Percentiles rank a stretch among this genome's conserved stretches.
These are phyloP conservation scores for Macrophya annulata DNA, from an alignment of 2,888 invertebrate genomes.

Conservation along the genomic window DNA sequence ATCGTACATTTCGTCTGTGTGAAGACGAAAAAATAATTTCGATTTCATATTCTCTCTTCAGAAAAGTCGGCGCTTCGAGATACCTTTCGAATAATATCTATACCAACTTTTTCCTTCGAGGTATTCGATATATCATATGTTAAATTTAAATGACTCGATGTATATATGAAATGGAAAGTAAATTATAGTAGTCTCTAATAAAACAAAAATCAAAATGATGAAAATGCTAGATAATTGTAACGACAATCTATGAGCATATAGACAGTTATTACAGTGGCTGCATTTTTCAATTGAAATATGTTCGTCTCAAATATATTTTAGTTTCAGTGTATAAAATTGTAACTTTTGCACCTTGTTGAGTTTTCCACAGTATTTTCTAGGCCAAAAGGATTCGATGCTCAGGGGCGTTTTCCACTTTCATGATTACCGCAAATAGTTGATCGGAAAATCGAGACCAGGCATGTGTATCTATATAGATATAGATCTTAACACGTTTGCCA, in stretches of 20 bases:
- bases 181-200: not conserved
- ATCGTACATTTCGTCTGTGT: no score
- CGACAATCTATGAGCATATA: not conserved
- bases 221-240: not conserved
- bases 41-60: not conserved
- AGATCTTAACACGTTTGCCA: constrained; percentile 28
- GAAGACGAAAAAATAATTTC: not conserved
- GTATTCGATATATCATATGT: not conserved
- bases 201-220: not conserved
- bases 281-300: not conserved
- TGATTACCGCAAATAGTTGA: constrained; percentile 38
- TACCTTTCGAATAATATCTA: not conserved
- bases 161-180: not conserved
- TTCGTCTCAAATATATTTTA: not conserved
- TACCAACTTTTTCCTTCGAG: not conserved
- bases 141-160: not conserved
- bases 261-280: not conserved
- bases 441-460: constrained; percentile 27
- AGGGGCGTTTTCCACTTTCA: constrained; percentile 22
- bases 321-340: not conserved
- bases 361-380: constrained; percentile 2
- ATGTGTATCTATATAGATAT: constrained; percentile 6
- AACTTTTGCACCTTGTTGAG: not conserved
- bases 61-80: not conserved
- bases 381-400: constrained; percentile 25